Conservation (phyloP, 1,140 invertebrate genomes). For the Capitella teleta region DNA sequence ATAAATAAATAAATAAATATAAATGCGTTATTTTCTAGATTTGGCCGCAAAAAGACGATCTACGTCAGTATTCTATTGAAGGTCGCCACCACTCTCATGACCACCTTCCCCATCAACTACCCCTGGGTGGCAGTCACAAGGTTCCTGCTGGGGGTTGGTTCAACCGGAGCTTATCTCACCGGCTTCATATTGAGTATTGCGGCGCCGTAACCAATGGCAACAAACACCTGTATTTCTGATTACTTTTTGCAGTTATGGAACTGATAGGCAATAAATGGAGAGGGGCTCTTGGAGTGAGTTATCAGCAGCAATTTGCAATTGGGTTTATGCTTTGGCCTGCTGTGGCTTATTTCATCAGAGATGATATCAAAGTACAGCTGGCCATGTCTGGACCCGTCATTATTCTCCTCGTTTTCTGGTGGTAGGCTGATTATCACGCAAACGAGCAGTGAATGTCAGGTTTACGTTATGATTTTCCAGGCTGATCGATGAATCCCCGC, state of each 20-base stretch:
- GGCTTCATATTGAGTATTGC: too few species aligned
- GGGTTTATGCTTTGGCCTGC: not conserved
- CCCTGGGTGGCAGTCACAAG: too few species aligned
- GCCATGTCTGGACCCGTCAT: not conserved
- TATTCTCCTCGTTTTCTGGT: not conserved
- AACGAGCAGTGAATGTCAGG: not conserved
- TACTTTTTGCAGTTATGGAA: constrained; percentile 7
- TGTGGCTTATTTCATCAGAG: constrained; percentile 1
- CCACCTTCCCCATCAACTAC: too few species aligned
- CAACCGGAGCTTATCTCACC: too few species aligned
- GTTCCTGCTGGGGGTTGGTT: too few species aligned
- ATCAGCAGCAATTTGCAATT: not conserved
- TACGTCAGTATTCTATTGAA: too few species aligned
- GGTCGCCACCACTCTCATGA: too few species aligned
- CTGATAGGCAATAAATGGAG: not conserved
- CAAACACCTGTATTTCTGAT: too few species aligned
- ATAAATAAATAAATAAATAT: too few species aligned
- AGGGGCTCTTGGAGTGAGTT: not conserved
- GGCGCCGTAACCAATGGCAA: too few species aligned
- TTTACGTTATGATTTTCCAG: not conserved
- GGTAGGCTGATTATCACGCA: not conserved
- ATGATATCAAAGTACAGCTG: constrained; percentile 3
- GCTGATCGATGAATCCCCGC: constrained; percentile 9
- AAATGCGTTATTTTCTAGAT: too few species aligned
- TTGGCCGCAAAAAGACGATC: too few species aligned